A percentile compares a stretch with the other conserved stretches of the same genome.
Evolutionary conservation across 2,113 vertebrate genomes (phyloP).

Genomic region (Alosa alosa): DNA sequence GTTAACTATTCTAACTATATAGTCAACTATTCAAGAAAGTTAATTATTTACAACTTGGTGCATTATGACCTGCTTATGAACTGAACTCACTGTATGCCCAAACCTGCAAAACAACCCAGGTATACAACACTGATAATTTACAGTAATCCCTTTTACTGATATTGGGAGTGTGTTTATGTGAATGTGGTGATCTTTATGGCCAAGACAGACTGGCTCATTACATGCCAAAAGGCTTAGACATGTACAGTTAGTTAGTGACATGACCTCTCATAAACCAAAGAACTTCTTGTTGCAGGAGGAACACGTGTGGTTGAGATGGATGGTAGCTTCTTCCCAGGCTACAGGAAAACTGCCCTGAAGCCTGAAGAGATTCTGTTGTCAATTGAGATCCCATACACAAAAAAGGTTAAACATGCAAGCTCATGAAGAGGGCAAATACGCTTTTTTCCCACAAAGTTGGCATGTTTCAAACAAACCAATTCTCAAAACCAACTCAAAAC

Average conservation of each 20-base stretch:
- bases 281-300: constrained; percentile 67
- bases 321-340: constrained; percentile 83
- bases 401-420: constrained; percentile 67
- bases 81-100: background rate
- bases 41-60: background rate
- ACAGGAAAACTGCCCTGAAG: constrained; percentile 80
- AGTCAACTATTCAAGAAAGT: background rate
- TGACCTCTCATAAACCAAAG: background rate
- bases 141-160: background rate
- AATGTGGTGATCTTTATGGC: background rate
- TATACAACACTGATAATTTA: background rate
- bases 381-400: constrained; percentile 85
- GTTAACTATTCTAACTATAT: no score
- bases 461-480: background rate
- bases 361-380: constrained; percentile 84
- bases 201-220: background rate
- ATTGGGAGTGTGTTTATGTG: background rate
- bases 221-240: background rate
- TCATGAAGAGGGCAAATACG: background rate
- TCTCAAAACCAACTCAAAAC: background rate
- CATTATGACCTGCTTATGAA: background rate
- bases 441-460: no score
- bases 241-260: background rate
- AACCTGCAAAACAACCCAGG: background rate
- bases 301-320: constrained; percentile 81